Conservation (phyloP, 2,888 invertebrate species). For the Idaea biselata region DNA sequence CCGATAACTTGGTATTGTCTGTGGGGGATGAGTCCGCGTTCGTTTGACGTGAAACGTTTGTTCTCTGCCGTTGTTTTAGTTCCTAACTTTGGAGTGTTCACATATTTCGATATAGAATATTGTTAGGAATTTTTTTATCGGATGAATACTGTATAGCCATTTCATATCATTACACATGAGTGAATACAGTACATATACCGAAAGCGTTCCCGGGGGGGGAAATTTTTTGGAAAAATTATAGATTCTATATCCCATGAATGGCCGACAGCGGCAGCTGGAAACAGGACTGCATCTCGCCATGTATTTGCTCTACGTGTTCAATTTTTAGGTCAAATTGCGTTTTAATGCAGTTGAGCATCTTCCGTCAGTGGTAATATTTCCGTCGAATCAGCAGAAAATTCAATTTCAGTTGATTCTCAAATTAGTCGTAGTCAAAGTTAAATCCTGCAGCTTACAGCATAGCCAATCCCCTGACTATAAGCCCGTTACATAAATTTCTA, state of each 20-base stretch:
- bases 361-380: background rate
- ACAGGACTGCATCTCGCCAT: too few relatives aligned
- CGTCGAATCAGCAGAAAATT: background rate
- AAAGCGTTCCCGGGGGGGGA: too few relatives aligned
- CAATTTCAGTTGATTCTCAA: slow-evolving; percentile 36
- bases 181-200: too few relatives aligned
- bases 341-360: background rate
- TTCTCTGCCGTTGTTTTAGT: slow-evolving; percentile 39
- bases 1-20: slow-evolving; percentile 73
- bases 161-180: too few relatives aligned
- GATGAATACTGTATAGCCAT: background rate
- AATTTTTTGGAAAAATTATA: too few relatives aligned
- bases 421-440: slow-evolving; percentile 45
- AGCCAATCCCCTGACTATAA: slow-evolving; percentile 47
- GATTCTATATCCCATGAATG: too few relatives aligned
- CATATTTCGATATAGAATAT: background rate
- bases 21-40: slow-evolving; percentile 50
- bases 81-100: slow-evolving; percentile 24
- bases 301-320: too few relatives aligned
- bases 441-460: slow-evolving; percentile 41
- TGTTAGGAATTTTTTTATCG: background rate
- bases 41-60: slow-evolving; percentile 38
- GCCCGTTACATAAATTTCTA: slow-evolving; percentile 67
- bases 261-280: too few relatives aligned
- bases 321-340: background rate